Conservation (phyloP, 2,888 invertebrate species). For the Archips xylosteana region DNA sequence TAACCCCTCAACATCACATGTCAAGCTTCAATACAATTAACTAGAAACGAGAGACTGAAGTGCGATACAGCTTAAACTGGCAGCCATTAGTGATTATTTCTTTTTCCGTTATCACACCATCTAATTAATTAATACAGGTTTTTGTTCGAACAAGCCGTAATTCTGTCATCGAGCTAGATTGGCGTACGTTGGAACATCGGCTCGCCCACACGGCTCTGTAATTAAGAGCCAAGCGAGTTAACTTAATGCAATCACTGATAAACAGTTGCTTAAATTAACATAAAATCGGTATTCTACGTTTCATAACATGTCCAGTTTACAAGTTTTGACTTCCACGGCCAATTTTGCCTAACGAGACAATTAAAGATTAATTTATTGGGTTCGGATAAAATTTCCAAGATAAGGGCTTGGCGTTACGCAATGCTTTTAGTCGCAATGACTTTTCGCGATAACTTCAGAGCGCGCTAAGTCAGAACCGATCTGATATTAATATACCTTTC, state of each 20-base stretch:
- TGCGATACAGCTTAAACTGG: conserved; percentile 51
- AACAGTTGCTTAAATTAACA: conserved; percentile 80
- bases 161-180: conserved; percentile 72
- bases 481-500: background rate
- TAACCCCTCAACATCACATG: conserved; percentile 56
- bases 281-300: conserved; percentile 68
- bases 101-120: conserved; percentile 73
- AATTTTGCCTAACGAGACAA: conserved; percentile 32
- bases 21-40: conserved; percentile 70
- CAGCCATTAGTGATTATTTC: conserved; percentile 65
- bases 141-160: conserved; percentile 72
- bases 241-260: conserved; percentile 77
- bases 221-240: conserved; percentile 70
- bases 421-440: conserved; percentile 20
- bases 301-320: conserved; percentile 45
- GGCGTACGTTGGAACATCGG: conserved; percentile 61
- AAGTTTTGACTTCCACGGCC: conserved; percentile 16
- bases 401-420: conserved; percentile 13
- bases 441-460: conserved; percentile 28
- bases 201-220: conserved; percentile 73
- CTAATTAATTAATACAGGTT: conserved; percentile 83
- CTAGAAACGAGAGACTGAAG: conserved; percentile 57
- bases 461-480: background rate
- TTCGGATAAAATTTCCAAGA: conserved; percentile 18
- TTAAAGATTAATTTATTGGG: conserved; percentile 32